Base-by-base conservation (phyloP, 2,797 vertebrate genomes). In the Macropus fuliginosus region DNA sequence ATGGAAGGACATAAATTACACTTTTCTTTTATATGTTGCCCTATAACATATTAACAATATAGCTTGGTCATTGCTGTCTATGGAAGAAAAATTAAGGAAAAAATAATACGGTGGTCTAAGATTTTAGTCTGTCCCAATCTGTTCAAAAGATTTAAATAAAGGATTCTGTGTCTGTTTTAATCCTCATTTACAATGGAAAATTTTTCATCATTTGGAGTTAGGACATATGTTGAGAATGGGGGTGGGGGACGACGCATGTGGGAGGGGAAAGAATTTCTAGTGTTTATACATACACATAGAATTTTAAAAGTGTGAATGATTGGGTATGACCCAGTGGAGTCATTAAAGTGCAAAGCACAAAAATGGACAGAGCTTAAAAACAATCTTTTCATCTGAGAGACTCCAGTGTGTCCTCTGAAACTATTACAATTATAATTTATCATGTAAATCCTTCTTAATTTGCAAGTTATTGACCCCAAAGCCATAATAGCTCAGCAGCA, bases 371-470 rank as follows among this genome's bases (percentile, higher is more conserved):
- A 52, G 56, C 27, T 95, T 93, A 90, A 90, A 54, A 1, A 21
- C 90, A 95, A 92, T 40, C 91, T 90, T 74, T 92, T 81, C 55
- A 92, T 94, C 94, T 93, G 92, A 90, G 90, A 91, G 50, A 94
- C 16, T 66, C 56, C 9, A 52, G 31, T 11, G 0, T 90, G 57
- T 81, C 94, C 97, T 97, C 92, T 91, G 92, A 96, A 98, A 96
- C 56, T 34, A 92, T 31, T n/a, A 40, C 54, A 93, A 10, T 93
- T 96, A 89, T 87, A 91, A 24, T 50, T 94, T 87, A 56, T 13
- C 87, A 27, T 0, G 2, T 66, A 95, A 96, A 98, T 94, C 90
- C 95, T 97, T 92, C 46, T 66, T 81, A 81, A 94, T 90, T 92
- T 92, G 34, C 94, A 91, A 96, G 94, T 55, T n/a, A 92, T 40